These are phyloP conservation scores for Eristalis pertinax DNA, from an alignment of 2,888 invertebrate species.

Conservation along the genomic window DNA sequence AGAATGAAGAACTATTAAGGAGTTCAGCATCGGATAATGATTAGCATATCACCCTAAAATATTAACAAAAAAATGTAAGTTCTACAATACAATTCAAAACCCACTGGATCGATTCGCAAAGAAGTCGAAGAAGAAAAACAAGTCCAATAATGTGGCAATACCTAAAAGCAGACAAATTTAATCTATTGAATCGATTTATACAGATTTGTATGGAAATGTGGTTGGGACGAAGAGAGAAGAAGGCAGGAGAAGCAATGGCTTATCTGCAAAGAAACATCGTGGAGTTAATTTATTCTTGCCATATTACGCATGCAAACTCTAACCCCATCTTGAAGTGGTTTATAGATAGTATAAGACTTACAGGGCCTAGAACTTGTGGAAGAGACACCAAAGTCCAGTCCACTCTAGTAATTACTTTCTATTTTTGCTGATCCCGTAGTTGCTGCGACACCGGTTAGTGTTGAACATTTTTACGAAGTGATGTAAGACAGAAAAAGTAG, in stretches of 20 bases:
- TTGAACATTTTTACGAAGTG: constrained; percentile 48
- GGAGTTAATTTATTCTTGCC: constrained; percentile 8
- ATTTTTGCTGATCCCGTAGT: constrained; percentile 14
- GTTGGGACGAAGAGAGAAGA: not conserved
- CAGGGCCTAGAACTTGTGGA: constrained; percentile 30
- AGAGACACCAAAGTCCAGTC: constrained; percentile 3
- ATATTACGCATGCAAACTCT: constrained; percentile 10
- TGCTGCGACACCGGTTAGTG: constrained; percentile 27
- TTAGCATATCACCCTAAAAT: constrained; percentile 13
- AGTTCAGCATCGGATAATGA: constrained; percentile 5
- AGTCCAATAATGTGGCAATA: constrained; percentile 35
- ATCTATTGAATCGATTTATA: constrained; percentile 28
- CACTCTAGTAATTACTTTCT: constrained; percentile 42
- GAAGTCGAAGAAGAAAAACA: constrained; percentile 27
- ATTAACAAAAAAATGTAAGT: not conserved
- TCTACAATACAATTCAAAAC: constrained; percentile 4
- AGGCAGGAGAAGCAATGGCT: constrained; percentile 3
- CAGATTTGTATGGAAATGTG: constrained; percentile 38
- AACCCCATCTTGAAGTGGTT: not conserved
- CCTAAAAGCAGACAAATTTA: constrained; percentile 12
- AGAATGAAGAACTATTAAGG: constrained; percentile 18
- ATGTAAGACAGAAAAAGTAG: constrained; percentile 56
- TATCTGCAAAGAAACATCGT: constrained; percentile 9
- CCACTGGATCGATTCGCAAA: not conserved
- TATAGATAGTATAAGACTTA: not conserved